Base-by-base conservation (phyloP, 2,797 vertebrate species). In the Sciaenops ocellatus region DNA sequence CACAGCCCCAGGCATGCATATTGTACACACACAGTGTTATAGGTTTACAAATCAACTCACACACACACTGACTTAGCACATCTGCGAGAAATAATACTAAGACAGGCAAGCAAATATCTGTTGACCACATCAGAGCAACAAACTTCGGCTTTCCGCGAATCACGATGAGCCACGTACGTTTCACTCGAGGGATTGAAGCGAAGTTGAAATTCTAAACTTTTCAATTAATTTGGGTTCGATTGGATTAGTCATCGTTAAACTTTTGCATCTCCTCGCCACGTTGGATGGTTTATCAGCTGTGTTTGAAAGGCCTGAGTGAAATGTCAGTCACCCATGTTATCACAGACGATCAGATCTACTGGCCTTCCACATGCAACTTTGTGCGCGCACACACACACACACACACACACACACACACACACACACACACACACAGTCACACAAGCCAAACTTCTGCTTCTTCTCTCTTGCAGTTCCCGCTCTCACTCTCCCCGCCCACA, bases 391-490 rank as follows among this genome's bases (percentile, higher is more conserved):
- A 61, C 61, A 71, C 24, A 52, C n/a, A 61, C 55, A 76, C 62
- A 42, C n/a, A 70, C 68, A 51, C 70, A 61, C 62, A 73, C 24
- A 52, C n/a, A 55, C 55, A 76, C 62, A 42, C n/a, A n/a, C n/a
- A n/a, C n/a, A n/a, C n/a, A n/a, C n/a, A n/a, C n/a, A 70, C 68
- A 51, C 69, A 61, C 61, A 73, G 28, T 50, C n/a, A 61, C 55
- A 76, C 62, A 44, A 69, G 65, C 81, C 65, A 87, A 85, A 12
- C 85, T 54, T 80, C 83, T 90, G 82, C 90, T 88, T 83, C 82
- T 83, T 79, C 80, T 92, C 86, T 87, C 62, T 80, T 70, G 50
- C 73, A 77, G 79, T 87, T 93, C 84, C 85, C 73, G 79, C 87
- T 86, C 77, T 81, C 68, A 50, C 60, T 78, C 65, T 79, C 62